Base-by-base conservation (phyloP, 2,113 vertebrate genomes). In the Montifringilla adamsi region DNA sequence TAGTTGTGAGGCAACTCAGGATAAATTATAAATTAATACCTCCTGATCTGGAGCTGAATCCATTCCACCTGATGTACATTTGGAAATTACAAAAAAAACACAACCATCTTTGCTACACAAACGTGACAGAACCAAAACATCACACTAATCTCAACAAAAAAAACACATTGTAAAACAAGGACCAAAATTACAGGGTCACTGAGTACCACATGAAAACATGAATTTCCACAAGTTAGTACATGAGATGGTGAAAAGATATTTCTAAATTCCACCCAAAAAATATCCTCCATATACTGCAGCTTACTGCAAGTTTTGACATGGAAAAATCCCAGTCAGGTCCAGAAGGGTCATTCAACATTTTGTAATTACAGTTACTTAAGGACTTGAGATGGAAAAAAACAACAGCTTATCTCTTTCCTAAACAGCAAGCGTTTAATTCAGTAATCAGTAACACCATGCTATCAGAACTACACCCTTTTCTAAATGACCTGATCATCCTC, bases 171-270 rank as follows among this genome's bases (percentile, higher is more conserved):
- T 8, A 7, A 44, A 58, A 41, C 1, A 4, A 56, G 7, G 46
- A 72, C 3, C 10, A 73, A 76, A 93, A 74, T 24, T n/a, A 13
- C 23, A 59, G 47, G 12, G 33, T 12, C 10, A 63, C 21, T 21
- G 31, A 87, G 9, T 30, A 53, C 3, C 7, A 67, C 11, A 37
- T 7, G 31, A 87, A 77, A 84, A 81, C 2, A 19, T 9, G 0
- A 5, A 62, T 49, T 86, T 84, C 63, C 44, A 2, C 9, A 81
- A 50, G 4, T 37, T n/a, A 53, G 8, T 13, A 50, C 8, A 58
- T 0, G 0, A 53, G 22, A 78, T 6, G 4, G 11, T 58, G 10
- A 81, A 76, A 75, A 74, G 12, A 1, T 11, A 67, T 31, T 78
- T 79, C 63, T 53, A 77, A 44, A 83, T 70, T 11, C 17, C 41